Conservation (phyloP, 2,888 invertebrate species). For the Aleiodes testaceus region DNA sequence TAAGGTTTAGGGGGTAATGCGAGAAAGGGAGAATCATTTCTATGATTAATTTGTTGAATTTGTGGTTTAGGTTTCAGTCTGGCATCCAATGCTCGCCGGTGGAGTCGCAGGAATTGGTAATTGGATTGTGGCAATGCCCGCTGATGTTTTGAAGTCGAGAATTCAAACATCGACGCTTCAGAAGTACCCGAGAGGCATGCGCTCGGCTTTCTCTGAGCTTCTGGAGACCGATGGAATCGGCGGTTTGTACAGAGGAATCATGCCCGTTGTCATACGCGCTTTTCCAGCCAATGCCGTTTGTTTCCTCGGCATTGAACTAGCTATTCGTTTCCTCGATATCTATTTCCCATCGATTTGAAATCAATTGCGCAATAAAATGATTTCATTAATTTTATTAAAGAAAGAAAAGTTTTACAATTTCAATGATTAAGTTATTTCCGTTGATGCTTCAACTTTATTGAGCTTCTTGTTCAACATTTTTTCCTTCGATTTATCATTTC, state of each 20-base stretch:
- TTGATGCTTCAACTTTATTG: neutral
- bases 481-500: neutral
- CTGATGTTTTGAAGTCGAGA: conserved; percentile 54
- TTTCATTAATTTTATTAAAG: too few species aligned
- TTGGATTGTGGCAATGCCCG: conserved; percentile 53
- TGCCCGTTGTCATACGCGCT: conserved; percentile 52
- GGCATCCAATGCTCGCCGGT: conserved; percentile 54
- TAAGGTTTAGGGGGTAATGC: too few species aligned
- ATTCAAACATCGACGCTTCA: conserved; percentile 50
- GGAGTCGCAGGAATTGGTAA: conserved; percentile 51
- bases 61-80: conserved; percentile 39
- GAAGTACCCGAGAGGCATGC: conserved; percentile 48
- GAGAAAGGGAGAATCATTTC: neutral
- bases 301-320: conserved; percentile 53
- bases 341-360: conserved; percentile 44
- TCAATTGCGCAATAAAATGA: too few species aligned
- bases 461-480: neutral
- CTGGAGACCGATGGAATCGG: conserved; percentile 49
- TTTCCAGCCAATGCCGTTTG: conserved; percentile 55
- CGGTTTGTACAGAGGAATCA: conserved; percentile 50
- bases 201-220: conserved; percentile 48
- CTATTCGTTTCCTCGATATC: conserved; percentile 48
- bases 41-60: neutral
- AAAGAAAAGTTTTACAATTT: too few species aligned
- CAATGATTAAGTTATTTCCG: too few species aligned